Evolutionary conservation across 2,797 vertebrate genomes (phyloP), one percentile per base, ranked within the genome.

Genomic region (Malacoctenus gilli): DNA sequence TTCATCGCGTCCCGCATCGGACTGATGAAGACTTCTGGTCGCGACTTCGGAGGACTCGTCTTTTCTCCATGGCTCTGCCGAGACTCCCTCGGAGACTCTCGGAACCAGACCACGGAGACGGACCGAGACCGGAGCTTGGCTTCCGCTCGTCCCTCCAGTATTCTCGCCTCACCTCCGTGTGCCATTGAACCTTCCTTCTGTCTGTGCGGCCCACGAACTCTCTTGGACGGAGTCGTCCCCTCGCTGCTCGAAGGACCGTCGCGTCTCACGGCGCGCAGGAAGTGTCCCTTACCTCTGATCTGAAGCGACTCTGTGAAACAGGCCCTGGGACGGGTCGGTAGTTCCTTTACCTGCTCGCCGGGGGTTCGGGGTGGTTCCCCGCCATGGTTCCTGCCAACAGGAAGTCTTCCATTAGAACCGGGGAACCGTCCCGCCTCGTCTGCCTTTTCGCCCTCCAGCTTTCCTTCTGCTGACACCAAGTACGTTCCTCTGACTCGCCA

Each of bases 361-460:
- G 48, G n/a, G 75, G 51, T 61, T 44, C 9, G 43, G 69, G 59
- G 54, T 61, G 49, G 19, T 9, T 14, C 18, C 30, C 25, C 51
- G 40, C 34, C 12, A 3, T 39, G 22, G 50, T 70, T 40, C 52
- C 59, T 43, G 40, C 22, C 18, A 48, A 60, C 75, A 62, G 73
- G 75, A 84, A 53, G 83, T 87, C 82, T 87, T 87, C 82, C 84
- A 72, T 54, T 68, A 47, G 10, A 74, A 54, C 58, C 34, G 68
- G 68, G 61, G 71, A 68, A 68, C 58, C 35, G 35, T 82, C 70
- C 65, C 53, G 6, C 37, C 46, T 52, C 38, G 43, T 44, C 70
- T 72, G 66, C 69, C 74, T 80, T n/a, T n/a, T 76, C 37, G 36
- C 52, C 67, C 60, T 72, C 32, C 39, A 14, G 50, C 43, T 51